Conservation (phyloP, 1,140 invertebrate species). For the Brachionus manjavacas region DNA sequence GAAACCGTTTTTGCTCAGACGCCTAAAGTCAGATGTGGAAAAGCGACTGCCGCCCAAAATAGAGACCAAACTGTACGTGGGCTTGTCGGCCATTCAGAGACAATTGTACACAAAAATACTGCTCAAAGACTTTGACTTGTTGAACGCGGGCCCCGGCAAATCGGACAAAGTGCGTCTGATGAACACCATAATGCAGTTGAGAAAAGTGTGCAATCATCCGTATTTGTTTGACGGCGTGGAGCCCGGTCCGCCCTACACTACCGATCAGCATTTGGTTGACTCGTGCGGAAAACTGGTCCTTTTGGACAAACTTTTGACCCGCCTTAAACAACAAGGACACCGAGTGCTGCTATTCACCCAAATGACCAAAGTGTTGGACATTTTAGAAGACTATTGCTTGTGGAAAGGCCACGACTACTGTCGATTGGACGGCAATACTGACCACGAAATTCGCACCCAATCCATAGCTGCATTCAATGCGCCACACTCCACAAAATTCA, state of each 20-base stretch:
- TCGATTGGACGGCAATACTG: slow-evolving; percentile 90
- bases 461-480: slow-evolving; percentile 91
- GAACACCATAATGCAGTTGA: slow-evolving; percentile 97
- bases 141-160: slow-evolving; percentile 88
- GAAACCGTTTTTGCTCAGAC: slow-evolving; percentile 86
- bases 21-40: slow-evolving; percentile 96
- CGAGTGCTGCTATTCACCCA: slow-evolving; percentile 95
- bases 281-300: slow-evolving; percentile 96
- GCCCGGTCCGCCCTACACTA: slow-evolving; percentile 94
- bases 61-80: slow-evolving; percentile 82
- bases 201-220: slow-evolving; percentile 93
- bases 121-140: slow-evolving; percentile 97
- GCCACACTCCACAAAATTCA: slow-evolving; percentile 81
- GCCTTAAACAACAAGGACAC: slow-evolving; percentile 83
- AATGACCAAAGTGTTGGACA: slow-evolving; percentile 98
- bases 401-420: slow-evolving; percentile 90
- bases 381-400: slow-evolving; percentile 94
- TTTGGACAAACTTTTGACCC: slow-evolving; percentile 88
- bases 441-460: slow-evolving; percentile 87
- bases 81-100: slow-evolving; percentile 95
- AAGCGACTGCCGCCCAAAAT: slow-evolving; percentile 93
- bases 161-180: slow-evolving; percentile 86
- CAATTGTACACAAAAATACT: slow-evolving; percentile 98
- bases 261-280: slow-evolving; percentile 84
- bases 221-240: slow-evolving; percentile 98